These are phyloP conservation scores for Telmatherina bonti DNA, from an alignment of 2,797 vertebrate species.

Conservation along the genomic window DNA sequence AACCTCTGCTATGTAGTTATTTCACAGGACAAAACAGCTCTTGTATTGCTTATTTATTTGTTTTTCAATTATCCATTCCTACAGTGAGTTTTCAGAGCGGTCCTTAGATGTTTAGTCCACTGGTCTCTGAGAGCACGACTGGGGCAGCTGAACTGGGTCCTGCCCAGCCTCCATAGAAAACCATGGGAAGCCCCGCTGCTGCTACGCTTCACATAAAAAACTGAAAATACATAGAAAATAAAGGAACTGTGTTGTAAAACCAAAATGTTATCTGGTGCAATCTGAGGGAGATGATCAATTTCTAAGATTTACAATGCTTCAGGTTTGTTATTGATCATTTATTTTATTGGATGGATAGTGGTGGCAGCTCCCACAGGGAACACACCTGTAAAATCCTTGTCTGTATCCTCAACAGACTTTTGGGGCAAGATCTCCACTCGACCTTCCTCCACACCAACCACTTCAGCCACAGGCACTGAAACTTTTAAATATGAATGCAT, in stretches of 20 bases:
- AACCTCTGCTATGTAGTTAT: neutral
- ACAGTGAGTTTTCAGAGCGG: slow-evolving; percentile 83
- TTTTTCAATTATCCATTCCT: slow-evolving; percentile 34
- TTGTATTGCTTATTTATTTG: neutral
- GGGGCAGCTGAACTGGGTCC: slow-evolving; percentile 82
- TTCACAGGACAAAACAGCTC: neutral
- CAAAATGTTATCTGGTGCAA: neutral
- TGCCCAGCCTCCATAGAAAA: slow-evolving; percentile 82
- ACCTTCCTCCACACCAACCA: slow-evolving; percentile 82
- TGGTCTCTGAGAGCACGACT: slow-evolving; percentile 81
- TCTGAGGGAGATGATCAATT: neutral
- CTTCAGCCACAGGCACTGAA: slow-evolving; percentile 81
- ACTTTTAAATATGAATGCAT: slow-evolving; percentile 48
- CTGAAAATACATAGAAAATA: slow-evolving; percentile 58
- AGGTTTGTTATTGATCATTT: slow-evolving; percentile 1
- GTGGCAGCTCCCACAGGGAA: slow-evolving; percentile 5
- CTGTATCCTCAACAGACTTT: slow-evolving; percentile 78
- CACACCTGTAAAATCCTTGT: slow-evolving; percentile 86
- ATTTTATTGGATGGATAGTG: neutral
- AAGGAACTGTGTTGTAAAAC: slow-evolving; percentile 6
- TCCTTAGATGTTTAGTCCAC: slow-evolving; percentile 81
- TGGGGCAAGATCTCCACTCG: slow-evolving; percentile 73
- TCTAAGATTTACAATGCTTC: neutral
- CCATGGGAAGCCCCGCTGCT: slow-evolving; percentile 68
- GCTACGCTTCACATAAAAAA: slow-evolving; percentile 85